phyloP scores from a whole-genome alignment of 1,140 invertebrate species.

The Drosophila fuyamai region DNA sequence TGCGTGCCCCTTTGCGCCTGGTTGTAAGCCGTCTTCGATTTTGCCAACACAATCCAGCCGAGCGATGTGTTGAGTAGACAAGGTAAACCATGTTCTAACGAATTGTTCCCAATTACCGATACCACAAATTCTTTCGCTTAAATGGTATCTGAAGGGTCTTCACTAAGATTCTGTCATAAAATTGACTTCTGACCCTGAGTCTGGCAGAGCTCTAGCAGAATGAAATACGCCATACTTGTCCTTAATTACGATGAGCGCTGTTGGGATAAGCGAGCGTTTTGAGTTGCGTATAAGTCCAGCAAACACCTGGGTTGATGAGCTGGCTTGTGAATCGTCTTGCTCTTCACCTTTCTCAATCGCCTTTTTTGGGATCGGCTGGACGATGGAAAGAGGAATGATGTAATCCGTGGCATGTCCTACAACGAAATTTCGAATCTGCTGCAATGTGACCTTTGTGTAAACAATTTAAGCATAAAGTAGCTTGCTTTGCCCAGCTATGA shows the following conservation, averaged over 20 bases:
- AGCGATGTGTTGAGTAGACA: neutral
- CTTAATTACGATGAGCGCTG: slow-evolving; percentile 1
- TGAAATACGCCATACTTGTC: too few relatives aligned
- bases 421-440: too few relatives aligned
- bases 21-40: neutral
- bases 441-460: too few relatives aligned
- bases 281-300: neutral
- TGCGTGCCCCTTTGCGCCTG: neutral
- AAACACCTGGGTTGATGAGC: neutral
- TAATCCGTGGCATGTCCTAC: too few relatives aligned
- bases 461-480: too few relatives aligned
- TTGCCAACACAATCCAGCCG: slow-evolving; percentile 5
- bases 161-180: neutral
- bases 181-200: slow-evolving; percentile 3
- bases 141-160: slow-evolving; percentile 2
- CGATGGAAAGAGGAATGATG: too few relatives aligned
- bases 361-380: too few relatives aligned
- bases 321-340: too few relatives aligned
- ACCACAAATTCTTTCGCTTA: slow-evolving; percentile 2
- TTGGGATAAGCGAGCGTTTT: neutral
- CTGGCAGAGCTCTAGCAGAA: slow-evolving; percentile 1
- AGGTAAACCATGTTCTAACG: neutral
- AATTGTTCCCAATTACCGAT: neutral
- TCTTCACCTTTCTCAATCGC: too few relatives aligned
- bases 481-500: too few relatives aligned